Base-by-base conservation (phyloP, 2,797 vertebrate genomes). In the Apogon talboti region DNA sequence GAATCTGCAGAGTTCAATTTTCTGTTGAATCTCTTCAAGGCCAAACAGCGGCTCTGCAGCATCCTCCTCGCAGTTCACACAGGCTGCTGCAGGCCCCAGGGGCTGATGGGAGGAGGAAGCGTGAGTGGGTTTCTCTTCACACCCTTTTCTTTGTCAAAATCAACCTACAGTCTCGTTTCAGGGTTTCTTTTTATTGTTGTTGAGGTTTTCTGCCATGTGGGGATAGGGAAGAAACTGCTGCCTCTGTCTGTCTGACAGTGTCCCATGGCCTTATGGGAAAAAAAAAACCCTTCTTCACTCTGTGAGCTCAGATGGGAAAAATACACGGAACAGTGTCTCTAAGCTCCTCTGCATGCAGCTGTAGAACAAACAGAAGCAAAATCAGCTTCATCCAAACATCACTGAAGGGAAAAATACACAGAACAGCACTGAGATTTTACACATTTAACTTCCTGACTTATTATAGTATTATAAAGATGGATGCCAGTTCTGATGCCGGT, bases 61-160 rank as follows among this genome's bases (percentile, higher is more conserved):
- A 15, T 57, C 61, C 37, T 71, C 42, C 9, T 35, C 3, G 2
- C 53, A 49, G 44, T 59, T 37, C 37, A 62, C 14, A 58, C 19
- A 11, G 42, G 47, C 43, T 45, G 58, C 64, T 58, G 57, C 44
- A 49, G 45, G 28, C 54, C 54, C 63, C 45, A 51, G 59, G 71
- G 72, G 72, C 77, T 72, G 72, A 64, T 68, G 58, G 63, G 69
- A 47, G 28, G 11, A 18, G 11, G 38, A 40, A 5, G 13, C 30
- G 21, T 28, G n/a, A 55, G 19, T 54, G 18, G 21, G 19, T 55
- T 15, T 55, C 46, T 46, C 19, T 66, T 74, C 56, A 54, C 52
- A 66, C 74, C 67, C 47, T 63, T 24, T n/a, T 30, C 44, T 61
- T 60, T 51, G 38, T 44, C 45, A 52, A 38, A 56, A 54, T 55